phyloP scores from a whole-genome alignment of 2,888 invertebrate genomes.

The Nomada lathburiana region DNA sequence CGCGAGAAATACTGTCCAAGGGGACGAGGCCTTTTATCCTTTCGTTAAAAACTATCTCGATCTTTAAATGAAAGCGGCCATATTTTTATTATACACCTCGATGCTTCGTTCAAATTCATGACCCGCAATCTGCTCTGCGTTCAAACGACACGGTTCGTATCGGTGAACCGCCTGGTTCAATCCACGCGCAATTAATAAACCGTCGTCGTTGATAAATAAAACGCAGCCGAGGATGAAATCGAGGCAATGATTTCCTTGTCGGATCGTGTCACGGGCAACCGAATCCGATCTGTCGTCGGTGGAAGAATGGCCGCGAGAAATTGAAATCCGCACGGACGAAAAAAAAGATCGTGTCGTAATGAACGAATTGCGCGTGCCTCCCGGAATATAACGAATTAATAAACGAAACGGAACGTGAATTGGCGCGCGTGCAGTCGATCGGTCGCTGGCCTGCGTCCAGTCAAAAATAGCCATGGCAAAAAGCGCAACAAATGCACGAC shows the following conservation, averaged over 20 bases:
- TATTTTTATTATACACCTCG: no score
- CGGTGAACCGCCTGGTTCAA: conserved; percentile 42
- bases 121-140: no score
- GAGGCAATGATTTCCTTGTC: conserved; percentile 35
- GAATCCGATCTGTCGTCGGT: background rate
- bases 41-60: no score
- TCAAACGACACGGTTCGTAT: no score
- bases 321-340: conserved; percentile 14
- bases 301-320: conserved; percentile 23
- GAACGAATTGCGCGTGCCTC: background rate
- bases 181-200: conserved; percentile 46
- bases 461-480: conserved; percentile 12
- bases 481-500: background rate
- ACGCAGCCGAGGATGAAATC: background rate
- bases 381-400: conserved; percentile 29
- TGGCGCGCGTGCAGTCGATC: conserved; percentile 1
- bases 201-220: conserved; percentile 40
- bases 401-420: conserved; percentile 20
- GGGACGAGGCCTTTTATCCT: no score
- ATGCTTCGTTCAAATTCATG: no score
- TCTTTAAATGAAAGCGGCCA: no score
- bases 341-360: background rate
- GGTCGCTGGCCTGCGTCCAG: background rate
- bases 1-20: background rate
- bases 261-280: conserved; percentile 21